phyloP scores from a whole-genome alignment of 2,888 invertebrate genomes.

The Malacosoma neustria region DNA sequence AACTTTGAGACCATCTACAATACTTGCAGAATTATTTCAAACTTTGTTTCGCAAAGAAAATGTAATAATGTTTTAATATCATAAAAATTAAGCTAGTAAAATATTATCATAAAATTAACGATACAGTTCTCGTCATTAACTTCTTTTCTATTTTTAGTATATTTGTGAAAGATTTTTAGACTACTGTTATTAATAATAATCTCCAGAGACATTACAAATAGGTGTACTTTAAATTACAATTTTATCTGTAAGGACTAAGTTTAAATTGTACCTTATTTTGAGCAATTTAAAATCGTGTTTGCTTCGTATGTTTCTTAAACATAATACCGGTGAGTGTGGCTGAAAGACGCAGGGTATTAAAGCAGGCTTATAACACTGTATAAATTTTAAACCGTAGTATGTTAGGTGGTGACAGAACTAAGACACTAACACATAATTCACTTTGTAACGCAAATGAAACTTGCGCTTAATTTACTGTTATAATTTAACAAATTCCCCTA shows the following conservation, averaged over 20 bases:
- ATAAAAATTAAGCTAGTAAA: too few relatives aligned
- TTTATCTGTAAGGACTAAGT: constrained; percentile 12
- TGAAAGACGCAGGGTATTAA: constrained; percentile 56
- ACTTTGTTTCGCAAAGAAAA: neutral
- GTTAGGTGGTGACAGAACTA: constrained; percentile 73
- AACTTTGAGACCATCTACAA: constrained; percentile 17
- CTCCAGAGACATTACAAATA: constrained; percentile 43
- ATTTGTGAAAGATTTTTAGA: too few relatives aligned
- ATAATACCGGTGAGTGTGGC: constrained; percentile 65
- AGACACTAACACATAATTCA: constrained; percentile 73
- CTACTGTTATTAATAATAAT: neutral
- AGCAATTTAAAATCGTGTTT: constrained; percentile 20
- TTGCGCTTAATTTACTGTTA: constrained; percentile 72
- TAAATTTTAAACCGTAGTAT: constrained; percentile 75
- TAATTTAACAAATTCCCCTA: constrained; percentile 71
- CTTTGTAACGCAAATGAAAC: constrained; percentile 72
- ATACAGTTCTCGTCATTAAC: too few relatives aligned
- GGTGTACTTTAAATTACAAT: constrained; percentile 69
- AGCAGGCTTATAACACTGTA: constrained; percentile 72
- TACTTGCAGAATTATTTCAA: constrained; percentile 43
- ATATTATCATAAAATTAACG: too few relatives aligned
- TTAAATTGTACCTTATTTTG: constrained; percentile 19
- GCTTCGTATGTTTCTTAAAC: constrained; percentile 35
- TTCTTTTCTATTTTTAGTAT: too few relatives aligned
- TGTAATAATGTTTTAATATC: neutral